A percentile compares a stretch with the other conserved stretches of the same genome.
Conservation (phyloP, 2,113 vertebrate genomes). For the Brachyistius frenatus region DNA sequence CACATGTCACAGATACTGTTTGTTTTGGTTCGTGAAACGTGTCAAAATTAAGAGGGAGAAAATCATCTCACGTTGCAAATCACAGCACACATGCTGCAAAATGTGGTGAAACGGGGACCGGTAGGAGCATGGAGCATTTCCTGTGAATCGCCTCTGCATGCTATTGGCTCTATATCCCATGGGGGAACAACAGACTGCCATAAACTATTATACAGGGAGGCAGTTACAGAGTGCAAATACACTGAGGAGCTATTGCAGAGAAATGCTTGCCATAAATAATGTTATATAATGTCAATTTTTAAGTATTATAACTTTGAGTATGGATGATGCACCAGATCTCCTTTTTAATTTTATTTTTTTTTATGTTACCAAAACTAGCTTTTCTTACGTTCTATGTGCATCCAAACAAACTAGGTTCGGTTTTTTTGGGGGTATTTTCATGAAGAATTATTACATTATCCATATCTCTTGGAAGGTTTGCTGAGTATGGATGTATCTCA, state of each 20-base stretch:
- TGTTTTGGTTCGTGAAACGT: constrained; percentile 40
- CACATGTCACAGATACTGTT: background rate
- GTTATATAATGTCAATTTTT: background rate
- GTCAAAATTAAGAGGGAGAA: constrained; percentile 29
- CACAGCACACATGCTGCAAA: constrained; percentile 30
- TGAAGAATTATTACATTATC: constrained; percentile 23
- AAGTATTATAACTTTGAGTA: background rate
- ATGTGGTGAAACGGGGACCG: constrained; percentile 29
- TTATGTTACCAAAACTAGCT: no score
- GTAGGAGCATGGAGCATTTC: constrained; percentile 31
- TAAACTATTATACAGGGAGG: constrained; percentile 23
- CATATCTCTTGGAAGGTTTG: constrained; percentile 17
- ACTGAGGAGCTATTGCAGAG: background rate
- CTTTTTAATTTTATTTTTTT: no score
- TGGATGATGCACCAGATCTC: background rate
- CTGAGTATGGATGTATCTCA: constrained; percentile 3
- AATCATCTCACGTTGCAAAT: constrained; percentile 40
- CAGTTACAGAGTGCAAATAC: constrained; percentile 15
- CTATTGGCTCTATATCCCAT: constrained; percentile 29
- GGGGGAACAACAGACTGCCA: constrained; percentile 24
- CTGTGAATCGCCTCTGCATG: constrained; percentile 29
- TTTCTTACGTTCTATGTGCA: background rate
- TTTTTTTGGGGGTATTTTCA: background rate
- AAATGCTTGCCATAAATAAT: background rate
- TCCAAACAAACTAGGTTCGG: background rate